Base-by-base conservation (phyloP, 2,888 invertebrate species). In the Dendrolimus pini region DNA sequence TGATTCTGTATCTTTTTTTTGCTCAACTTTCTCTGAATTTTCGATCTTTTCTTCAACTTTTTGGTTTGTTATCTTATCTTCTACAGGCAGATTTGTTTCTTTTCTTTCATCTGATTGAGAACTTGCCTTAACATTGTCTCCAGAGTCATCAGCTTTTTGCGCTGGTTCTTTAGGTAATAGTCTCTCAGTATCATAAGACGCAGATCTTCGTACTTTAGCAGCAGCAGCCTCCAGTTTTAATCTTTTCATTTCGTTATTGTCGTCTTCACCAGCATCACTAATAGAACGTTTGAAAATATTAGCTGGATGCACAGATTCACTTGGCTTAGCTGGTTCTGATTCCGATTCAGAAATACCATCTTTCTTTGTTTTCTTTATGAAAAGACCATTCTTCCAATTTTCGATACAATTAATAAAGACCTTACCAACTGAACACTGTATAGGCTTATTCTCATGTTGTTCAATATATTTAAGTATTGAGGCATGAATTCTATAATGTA, bases 401-500 rank as follows among this genome's bases (percentile, higher is more conserved):
- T 85, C 91, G 68, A 93, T 91, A 74, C 91, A 93, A 63, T 87
- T 91, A 66, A 82, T 91, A 75, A 94, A 94, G 54, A 93, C 84
- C 72, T 91, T 92, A 10, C 93, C 94, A 6, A 92, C 82, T 55
- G 90, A 92, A 64, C 83, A 90, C 56, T 92, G 92, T 65, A 95
- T 89, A 0, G 92, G 91, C 81, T 94, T 94, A 55, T 93, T 94
- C 72, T 95, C 95, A 67, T 95, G 94, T 63, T 94, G 93, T 73
- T 96, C 95, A 42, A 98, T 89, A 79, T 94, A 95, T 83, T 97
- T 98, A 7, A 98, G 87, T 70, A 97, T 95, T n/a, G 96, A 95
- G 0, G 97, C 95, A 78, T 98, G 97, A 58, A 97, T 95, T 72
- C 98, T 92, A 74, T 95, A 95, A 73, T 94, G 94, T 41, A 96